Percentiles rank a stretch among this genome's conserved stretches.
Evolutionary conservation across 2,113 vertebrate species (phyloP).

Genomic region (Sitta europaea): DNA sequence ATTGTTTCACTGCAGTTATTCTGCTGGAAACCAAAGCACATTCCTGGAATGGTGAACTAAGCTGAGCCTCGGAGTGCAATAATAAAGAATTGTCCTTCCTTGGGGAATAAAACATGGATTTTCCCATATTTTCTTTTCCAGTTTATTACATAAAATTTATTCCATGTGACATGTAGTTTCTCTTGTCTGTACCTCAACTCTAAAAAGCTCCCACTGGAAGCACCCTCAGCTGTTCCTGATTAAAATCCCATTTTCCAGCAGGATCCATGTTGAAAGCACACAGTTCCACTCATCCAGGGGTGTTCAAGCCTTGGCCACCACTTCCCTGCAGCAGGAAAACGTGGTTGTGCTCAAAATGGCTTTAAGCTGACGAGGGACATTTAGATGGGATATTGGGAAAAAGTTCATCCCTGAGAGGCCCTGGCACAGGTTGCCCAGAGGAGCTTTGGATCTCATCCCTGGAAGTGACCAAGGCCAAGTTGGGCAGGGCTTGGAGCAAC

Average conservation of each 20-base stretch:
- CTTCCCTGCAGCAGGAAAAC: neutral
- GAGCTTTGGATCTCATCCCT: neutral
- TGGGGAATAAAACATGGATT: neutral
- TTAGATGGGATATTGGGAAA: neutral
- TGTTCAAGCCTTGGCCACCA: neutral
- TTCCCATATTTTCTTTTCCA: neutral
- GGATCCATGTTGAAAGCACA: neutral
- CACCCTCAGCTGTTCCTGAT: neutral
- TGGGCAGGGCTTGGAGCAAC: neutral
- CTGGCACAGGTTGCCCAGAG: neutral
- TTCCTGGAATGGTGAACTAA: neutral
- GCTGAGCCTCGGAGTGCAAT: neutral
- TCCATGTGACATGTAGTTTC: rapidly evolving
- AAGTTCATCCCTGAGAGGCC: neutral
- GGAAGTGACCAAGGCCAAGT: neutral
- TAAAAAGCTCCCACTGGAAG: neutral
- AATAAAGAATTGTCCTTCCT: neutral
- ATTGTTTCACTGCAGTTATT: neutral
- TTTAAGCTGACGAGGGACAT: neutral
- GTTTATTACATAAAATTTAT: neutral
- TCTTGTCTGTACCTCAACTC: neutral
- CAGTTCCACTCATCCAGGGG: neutral
- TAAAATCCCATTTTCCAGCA: neutral
- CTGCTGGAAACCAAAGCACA: neutral
- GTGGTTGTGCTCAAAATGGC: neutral